These are phyloP conservation scores for Notiomystis cincta DNA, from an alignment of 2,113 vertebrate species.

Conservation along the genomic window DNA sequence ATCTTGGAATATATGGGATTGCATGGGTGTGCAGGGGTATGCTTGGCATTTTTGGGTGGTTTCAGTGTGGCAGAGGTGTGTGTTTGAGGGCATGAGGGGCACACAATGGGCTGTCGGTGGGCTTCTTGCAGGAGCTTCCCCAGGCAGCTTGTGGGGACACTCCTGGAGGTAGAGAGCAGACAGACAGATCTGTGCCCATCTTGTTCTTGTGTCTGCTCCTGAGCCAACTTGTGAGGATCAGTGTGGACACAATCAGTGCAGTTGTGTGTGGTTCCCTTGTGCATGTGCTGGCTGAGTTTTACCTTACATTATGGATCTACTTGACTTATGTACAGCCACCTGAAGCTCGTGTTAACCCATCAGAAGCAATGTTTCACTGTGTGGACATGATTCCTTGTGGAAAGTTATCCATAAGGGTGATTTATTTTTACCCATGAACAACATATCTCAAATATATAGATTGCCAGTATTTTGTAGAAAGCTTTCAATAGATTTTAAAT, in stretches of 20 bases:
- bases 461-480: not conserved
- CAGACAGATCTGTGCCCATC: not conserved
- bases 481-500: not conserved
- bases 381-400: not conserved
- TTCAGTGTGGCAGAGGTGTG: not conserved
- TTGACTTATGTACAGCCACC: not conserved
- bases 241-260: not conserved
- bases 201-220: not conserved
- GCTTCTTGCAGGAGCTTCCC: not conserved
- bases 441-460: not conserved
- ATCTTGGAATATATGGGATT: not conserved
- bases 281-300: not conserved
- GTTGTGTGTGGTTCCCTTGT: no score
- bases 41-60: not conserved
- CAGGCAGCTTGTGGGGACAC: not conserved
- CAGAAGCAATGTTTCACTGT: not conserved
- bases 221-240: rapidly evolving
- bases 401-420: not conserved
- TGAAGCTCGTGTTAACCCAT: not conserved
- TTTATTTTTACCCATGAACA: not conserved
- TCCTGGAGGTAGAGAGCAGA: not conserved
- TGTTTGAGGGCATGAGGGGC: not conserved
- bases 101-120: rapidly evolving
- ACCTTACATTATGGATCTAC: not conserved
- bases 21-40: not conserved